Evolutionary conservation across 2,888 invertebrate species (phyloP), one percentile per base, ranked within the genome.

Genomic region (Caenorhabditis uteleia): DNA sequence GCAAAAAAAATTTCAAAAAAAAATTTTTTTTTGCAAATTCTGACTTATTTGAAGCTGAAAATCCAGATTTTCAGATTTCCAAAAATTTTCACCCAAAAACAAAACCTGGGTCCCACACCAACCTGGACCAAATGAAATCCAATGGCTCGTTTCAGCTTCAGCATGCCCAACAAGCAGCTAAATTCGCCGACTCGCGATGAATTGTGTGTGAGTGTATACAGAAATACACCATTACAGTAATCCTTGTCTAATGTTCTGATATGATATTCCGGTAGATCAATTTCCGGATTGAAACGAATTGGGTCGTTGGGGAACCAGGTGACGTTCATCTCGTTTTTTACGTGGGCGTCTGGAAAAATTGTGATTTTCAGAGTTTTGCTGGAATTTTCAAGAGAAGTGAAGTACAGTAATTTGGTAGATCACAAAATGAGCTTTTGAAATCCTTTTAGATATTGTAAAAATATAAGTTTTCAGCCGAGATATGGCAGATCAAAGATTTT

Each of bases 81-180:
- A 29, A 29, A 29, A 29, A 14, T 29, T 29, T 29, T 29, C 14
- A 29, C 31, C 31, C 31, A n/a, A n/a, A n/a, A n/a, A n/a, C n/a
- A n/a, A n/a, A n/a, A n/a, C n/a, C n/a, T n/a, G n/a, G n/a, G n/a
- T n/a, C n/a, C n/a, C n/a, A n/a, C n/a, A n/a, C n/a, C n/a, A n/a
- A 64, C 64, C 58, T 69, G 78, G 3, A 87, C 86, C 66, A 87
- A 77, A 77, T 87, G 87, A 74, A 86, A 87, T n/a, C 87, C 87
- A 18, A 87, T 85, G 12, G 86, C 85, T n/a, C 87, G 83, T 47
- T 85, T 84, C 68, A 87, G 78, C 65, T 69, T 53, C 36, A 78
- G 60, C 64, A 73, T 68, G 25, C 75, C 78, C 38, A 74, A 44
- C 5, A 78, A 59, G 46, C 78, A 78, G 14, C 72, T 65, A 47